Percentiles rank a stretch among this genome's conserved stretches.
phyloP scores from a whole-genome alignment of 2,113 vertebrate genomes.

The Tringa solitaria region DNA sequence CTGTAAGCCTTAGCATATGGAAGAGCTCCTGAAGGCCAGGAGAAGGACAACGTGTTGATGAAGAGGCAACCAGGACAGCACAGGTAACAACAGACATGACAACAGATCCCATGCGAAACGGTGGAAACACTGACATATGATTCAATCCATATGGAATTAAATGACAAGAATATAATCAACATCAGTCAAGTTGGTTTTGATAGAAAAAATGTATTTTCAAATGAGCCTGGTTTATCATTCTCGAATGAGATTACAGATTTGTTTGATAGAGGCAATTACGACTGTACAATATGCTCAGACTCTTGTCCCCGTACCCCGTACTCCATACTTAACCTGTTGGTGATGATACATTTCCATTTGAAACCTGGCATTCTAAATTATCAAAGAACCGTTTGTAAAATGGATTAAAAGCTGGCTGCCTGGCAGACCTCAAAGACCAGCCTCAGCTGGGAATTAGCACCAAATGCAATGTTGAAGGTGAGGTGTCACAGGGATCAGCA shows the following conservation, averaged over 20 bases:
- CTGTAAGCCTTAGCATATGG: not conserved
- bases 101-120: not conserved
- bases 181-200: not conserved
- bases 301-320: not conserved
- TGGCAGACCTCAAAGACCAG: not conserved
- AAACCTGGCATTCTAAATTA: not conserved
- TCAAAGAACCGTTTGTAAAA: not conserved
- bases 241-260: not conserved
- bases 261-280: not conserved
- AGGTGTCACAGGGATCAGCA: not conserved
- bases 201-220: not conserved
- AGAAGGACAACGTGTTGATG: not conserved
- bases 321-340: not conserved
- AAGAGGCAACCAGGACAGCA: not conserved
- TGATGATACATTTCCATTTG: not conserved
- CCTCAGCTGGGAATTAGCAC: not conserved
- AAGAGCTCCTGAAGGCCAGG: not conserved
- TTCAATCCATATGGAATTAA: not conserved
- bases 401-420: not conserved
- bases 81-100: not conserved
- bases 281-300: not conserved
- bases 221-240: not conserved
- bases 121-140: not conserved
- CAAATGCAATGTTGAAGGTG: not conserved
- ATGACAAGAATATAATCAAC: not conserved